These are phyloP conservation scores for Coecobrya sp. DNA, from an alignment of 2,888 invertebrate genomes.

Conservation along the genomic window DNA sequence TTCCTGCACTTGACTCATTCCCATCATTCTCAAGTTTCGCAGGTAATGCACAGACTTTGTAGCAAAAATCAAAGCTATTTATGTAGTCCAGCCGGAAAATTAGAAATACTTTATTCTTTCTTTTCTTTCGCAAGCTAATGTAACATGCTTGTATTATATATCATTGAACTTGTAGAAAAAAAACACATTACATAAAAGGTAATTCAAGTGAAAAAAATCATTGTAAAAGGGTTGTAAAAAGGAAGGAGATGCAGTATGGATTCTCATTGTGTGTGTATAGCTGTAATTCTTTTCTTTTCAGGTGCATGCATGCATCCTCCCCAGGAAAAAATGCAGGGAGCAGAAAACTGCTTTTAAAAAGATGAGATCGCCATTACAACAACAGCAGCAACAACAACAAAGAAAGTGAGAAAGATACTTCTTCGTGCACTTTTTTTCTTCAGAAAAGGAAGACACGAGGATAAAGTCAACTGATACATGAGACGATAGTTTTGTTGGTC, in stretches of 20 bases:
- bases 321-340: neutral
- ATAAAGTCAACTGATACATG: slow-evolving; percentile 21
- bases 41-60: no score
- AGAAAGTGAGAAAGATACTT: neutral
- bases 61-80: no score
- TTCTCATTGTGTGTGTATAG: no score
- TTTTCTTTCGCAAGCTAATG: no score
- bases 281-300: neutral
- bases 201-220: no score
- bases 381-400: slow-evolving; percentile 5
- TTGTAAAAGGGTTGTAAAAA: no score
- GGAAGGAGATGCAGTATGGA: no score
- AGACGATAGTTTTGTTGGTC: neutral
- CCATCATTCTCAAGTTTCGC: neutral
- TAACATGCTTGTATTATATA: no score
- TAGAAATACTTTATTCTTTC: no score
- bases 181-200: no score
- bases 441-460: neutral
- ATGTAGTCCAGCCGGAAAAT: no score
- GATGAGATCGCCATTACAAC: neutral
- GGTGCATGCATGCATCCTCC: neutral
- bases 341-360: neutral
- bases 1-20: slow-evolving; percentile 53
- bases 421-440: neutral
- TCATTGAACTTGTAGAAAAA: no score